A percentile compares a stretch with the other conserved stretches of the same genome.
phyloP scores from a whole-genome alignment of 2,888 invertebrate species.

The Phania funesta region DNA sequence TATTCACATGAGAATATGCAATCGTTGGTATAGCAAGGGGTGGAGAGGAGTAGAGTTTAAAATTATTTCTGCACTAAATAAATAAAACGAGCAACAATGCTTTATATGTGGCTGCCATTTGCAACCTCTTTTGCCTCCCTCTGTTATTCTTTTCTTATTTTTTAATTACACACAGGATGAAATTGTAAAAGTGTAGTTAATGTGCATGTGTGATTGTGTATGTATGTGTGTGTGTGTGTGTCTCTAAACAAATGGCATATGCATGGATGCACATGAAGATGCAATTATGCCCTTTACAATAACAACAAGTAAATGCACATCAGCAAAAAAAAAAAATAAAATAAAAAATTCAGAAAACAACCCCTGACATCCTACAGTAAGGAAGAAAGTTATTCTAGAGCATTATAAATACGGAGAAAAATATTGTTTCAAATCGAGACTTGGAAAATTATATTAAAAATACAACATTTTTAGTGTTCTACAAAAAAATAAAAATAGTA shows the following conservation, averaged over 20 bases:
- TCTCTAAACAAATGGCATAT: conserved; percentile 8
- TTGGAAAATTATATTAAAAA: neutral
- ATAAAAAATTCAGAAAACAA: conserved; percentile 43
- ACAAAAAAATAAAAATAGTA: neutral
- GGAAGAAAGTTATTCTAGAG: neutral
- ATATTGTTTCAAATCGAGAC: neutral
- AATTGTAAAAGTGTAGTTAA: neutral
- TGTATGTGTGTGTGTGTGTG: conserved; percentile 1
- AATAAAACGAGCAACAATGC: conserved; percentile 35
- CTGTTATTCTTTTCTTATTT: neutral
- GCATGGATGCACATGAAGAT: conserved; percentile 45
- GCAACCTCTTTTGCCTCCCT: neutral
- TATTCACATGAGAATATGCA: neutral
- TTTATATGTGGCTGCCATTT: neutral
- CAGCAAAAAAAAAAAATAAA: neutral
- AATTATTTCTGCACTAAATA: conserved; percentile 56
- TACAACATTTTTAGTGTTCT: neutral
- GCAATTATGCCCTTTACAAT: conserved; percentile 40
- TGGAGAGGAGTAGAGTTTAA: conserved; percentile 22
- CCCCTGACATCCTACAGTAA: conserved; percentile 32
- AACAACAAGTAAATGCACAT: conserved; percentile 41
- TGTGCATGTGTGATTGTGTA: neutral
- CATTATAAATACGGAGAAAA: conserved; percentile 14
- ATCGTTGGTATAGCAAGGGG: neutral
- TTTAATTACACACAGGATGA: conserved; percentile 29